Evolutionary conservation across 2,888 invertebrate species (phyloP).

Genomic region (Leptodirus hochenwartii): DNA sequence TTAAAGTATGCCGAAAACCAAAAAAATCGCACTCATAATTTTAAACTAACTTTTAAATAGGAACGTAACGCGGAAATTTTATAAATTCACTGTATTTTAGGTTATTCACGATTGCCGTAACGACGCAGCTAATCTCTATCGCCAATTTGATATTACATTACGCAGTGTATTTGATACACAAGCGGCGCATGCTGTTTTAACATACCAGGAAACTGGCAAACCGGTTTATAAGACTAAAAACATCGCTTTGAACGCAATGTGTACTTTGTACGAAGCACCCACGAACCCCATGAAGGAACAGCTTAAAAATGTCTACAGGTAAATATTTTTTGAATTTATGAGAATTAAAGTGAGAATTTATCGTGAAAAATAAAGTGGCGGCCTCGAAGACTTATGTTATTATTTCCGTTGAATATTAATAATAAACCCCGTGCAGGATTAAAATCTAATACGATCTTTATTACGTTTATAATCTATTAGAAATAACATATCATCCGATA

Average conservation of each 20-base stretch:
- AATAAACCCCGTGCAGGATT: no score
- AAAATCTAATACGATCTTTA: no score
- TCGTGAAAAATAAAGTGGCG: no score
- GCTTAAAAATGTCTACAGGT: constrained; percentile 68
- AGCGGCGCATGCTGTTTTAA: constrained; percentile 72
- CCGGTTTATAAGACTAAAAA: constrained; percentile 92
- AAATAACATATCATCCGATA: no score
- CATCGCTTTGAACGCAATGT: constrained; percentile 77
- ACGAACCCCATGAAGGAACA: constrained; percentile 85
- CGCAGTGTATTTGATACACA: constrained; percentile 80
- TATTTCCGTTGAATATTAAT: no score
- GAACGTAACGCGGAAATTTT: constrained; percentile 10
- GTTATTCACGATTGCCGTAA: constrained; percentile 85
- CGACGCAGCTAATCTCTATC: constrained; percentile 72
- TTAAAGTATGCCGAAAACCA: constrained; percentile 57
- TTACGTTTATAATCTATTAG: no score
- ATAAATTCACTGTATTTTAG: no score
- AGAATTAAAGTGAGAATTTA: no score
- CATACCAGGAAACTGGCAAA: constrained; percentile 74
- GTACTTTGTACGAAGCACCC: constrained; percentile 74
- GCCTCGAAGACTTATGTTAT: no score
- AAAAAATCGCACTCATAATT: no score
- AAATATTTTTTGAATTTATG: no score
- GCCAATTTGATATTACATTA: constrained; percentile 69
- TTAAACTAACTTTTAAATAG: constrained; percentile 6